These are phyloP conservation scores for Chymomyza amoena DNA, from an alignment of 2,888 invertebrate genomes.

Conservation along the genomic window DNA sequence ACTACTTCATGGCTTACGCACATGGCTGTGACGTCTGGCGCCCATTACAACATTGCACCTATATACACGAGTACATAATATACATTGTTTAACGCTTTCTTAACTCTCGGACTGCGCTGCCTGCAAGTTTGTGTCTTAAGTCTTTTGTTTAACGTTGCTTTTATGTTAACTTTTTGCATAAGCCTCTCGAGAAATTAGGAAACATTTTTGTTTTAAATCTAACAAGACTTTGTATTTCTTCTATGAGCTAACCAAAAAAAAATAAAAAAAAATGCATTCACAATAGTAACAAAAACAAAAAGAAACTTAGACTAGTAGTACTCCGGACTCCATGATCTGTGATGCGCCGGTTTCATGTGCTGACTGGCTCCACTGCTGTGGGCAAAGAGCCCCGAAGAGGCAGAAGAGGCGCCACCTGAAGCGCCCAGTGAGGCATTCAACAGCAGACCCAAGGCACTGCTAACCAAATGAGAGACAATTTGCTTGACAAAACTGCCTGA, in stretches of 20 bases:
- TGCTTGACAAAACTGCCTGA: constrained; percentile 76
- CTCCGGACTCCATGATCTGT: constrained; percentile 22
- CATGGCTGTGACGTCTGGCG: constrained; percentile 2
- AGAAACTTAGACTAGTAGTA: constrained; percentile 6
- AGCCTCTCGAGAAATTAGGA: background rate
- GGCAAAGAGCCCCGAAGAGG: constrained; percentile 62
- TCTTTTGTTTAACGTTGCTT: constrained; percentile 15
- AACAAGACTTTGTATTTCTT: constrained; percentile 21
- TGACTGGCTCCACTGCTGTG: constrained; percentile 50
- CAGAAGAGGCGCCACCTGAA: constrained; percentile 76
- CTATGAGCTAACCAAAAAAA: constrained; percentile 25
- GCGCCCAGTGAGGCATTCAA: constrained; percentile 76
- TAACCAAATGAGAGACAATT: constrained; percentile 74
- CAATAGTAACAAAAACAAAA: constrained; percentile 20
- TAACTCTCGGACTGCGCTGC: constrained; percentile 39
- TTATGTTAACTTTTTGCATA: background rate
- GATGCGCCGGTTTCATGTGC: constrained; percentile 40
- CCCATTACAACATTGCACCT: constrained; percentile 3
- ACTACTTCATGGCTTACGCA: constrained; percentile 9
- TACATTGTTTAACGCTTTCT: constrained; percentile 53
- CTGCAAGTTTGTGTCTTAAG: constrained; percentile 16
- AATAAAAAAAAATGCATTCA: constrained; percentile 14
- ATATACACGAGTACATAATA: background rate
- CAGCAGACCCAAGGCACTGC: constrained; percentile 72
- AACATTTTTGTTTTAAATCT: constrained; percentile 2